phyloP scores from a whole-genome alignment of 1,140 invertebrate species.

The Ptiloglossa arizonensis region DNA sequence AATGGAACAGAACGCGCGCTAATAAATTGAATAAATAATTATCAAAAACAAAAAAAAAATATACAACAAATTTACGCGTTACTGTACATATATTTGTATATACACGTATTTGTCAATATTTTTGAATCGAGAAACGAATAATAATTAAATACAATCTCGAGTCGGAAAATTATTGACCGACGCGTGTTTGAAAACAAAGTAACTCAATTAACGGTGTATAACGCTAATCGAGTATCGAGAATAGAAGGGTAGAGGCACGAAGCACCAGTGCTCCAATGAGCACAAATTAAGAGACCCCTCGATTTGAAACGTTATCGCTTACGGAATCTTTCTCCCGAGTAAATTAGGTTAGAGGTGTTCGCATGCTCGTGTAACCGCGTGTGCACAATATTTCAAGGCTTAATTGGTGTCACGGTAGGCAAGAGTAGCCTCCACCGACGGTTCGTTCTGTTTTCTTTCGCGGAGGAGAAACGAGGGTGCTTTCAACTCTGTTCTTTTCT shows the following conservation, averaged over 20 bases:
- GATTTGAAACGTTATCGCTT: slow-evolving; percentile 34
- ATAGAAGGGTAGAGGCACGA: neutral
- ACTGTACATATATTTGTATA: too few relatives aligned
- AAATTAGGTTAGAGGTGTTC: slow-evolving; percentile 46
- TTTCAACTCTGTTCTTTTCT: neutral
- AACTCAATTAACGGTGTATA: too few relatives aligned
- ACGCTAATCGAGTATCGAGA: neutral
- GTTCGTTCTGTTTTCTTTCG: slow-evolving; percentile 32
- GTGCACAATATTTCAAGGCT: slow-evolving; percentile 40
- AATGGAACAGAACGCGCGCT: too few relatives aligned
- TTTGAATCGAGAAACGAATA: too few relatives aligned
- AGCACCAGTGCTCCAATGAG: neutral
- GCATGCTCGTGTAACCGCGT: slow-evolving; percentile 40
- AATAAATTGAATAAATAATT: too few relatives aligned
- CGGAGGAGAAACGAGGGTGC: slow-evolving; percentile 15
- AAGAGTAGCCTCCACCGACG: slow-evolving; percentile 10
- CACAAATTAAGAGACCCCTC: slow-evolving; percentile 27
- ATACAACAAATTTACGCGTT: too few relatives aligned
- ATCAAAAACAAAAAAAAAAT: too few relatives aligned
- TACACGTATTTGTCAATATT: too few relatives aligned
- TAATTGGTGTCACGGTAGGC: slow-evolving; percentile 38
- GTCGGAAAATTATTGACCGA: too few relatives aligned
- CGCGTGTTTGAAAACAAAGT: too few relatives aligned
- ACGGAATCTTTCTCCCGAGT: slow-evolving; percentile 33
- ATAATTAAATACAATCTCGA: too few relatives aligned